Conservation (phyloP, 1,140 invertebrate species). For the Penaeus vannamei region DNA sequence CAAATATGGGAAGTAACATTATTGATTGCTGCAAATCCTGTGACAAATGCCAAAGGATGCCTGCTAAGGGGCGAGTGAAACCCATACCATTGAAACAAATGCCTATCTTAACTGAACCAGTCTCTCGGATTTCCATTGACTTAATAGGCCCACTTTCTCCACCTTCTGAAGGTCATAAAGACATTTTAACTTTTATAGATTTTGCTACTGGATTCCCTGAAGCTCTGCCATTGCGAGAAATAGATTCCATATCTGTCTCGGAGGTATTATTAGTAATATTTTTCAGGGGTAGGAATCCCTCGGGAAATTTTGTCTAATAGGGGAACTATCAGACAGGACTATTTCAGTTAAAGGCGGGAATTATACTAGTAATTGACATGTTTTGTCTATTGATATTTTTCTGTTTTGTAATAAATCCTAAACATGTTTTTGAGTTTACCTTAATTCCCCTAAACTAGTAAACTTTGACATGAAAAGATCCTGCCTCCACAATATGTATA, state of each 20-base stretch:
- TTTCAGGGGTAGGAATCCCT: slow-evolving; percentile 1
- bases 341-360: no score
- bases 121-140: background rate
- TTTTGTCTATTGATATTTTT: no score
- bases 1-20: background rate
- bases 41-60: background rate
- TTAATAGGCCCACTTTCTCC: background rate
- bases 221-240: background rate
- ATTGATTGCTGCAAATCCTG: background rate
- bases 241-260: background rate
- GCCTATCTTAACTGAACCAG: background rate
- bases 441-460: no score
- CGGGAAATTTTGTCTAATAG: slow-evolving; percentile 4
- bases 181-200: background rate
- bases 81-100: slow-evolving; percentile 20
- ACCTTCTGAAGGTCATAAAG: background rate
- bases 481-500: no score
- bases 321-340: no score
- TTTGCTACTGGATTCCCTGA: slow-evolving; percentile 11
- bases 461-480: no score
- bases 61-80: slow-evolving; percentile 3
- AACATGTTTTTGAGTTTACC: no score
- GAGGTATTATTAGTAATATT: no score
- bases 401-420: no score
- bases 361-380: no score